phyloP scores from a whole-genome alignment of 2,113 vertebrate genomes.

The Oncorhynchus tshawytscha region DNA sequence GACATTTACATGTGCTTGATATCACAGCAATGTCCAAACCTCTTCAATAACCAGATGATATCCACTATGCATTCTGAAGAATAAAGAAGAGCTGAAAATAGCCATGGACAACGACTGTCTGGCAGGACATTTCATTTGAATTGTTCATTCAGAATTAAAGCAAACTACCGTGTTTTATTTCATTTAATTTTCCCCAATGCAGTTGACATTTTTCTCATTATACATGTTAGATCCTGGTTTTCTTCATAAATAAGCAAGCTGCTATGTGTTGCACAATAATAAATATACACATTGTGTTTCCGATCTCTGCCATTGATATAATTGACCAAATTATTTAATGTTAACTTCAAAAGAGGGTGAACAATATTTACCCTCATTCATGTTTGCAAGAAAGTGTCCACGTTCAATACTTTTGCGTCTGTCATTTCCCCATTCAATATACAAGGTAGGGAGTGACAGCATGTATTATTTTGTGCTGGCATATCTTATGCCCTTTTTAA shows the following conservation, averaged over 20 bases:
- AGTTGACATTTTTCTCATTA: slow-evolving; percentile 66
- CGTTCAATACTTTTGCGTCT: not conserved
- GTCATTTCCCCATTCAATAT: not conserved
- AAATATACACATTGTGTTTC: slow-evolving; percentile 51
- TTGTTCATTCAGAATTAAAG: slow-evolving; percentile 43
- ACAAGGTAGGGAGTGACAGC: not conserved
- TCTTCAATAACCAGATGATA: not conserved
- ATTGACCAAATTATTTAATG: not conserved
- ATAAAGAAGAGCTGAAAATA: not conserved
- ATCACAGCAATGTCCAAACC: not conserved
- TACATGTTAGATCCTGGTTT: slow-evolving; percentile 61
- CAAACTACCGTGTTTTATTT: slow-evolving; percentile 23
- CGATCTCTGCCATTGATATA: not conserved
- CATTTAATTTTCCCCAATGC: slow-evolving; percentile 13
- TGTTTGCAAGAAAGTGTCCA: not conserved
- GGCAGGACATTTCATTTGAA: not conserved
- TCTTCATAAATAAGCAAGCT: slow-evolving; percentile 77
- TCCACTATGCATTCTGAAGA: not conserved
- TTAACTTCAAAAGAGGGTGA: not conserved
- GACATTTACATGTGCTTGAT: not conserved
- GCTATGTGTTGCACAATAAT: slow-evolving; percentile 66
- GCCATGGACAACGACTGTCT: not conserved
- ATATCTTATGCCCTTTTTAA: not conserved
- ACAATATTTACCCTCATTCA: not conserved
- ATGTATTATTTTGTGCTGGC: not conserved